phyloP scores from a whole-genome alignment of 2,888 invertebrate genomes.

The Alsophila aescularia region DNA sequence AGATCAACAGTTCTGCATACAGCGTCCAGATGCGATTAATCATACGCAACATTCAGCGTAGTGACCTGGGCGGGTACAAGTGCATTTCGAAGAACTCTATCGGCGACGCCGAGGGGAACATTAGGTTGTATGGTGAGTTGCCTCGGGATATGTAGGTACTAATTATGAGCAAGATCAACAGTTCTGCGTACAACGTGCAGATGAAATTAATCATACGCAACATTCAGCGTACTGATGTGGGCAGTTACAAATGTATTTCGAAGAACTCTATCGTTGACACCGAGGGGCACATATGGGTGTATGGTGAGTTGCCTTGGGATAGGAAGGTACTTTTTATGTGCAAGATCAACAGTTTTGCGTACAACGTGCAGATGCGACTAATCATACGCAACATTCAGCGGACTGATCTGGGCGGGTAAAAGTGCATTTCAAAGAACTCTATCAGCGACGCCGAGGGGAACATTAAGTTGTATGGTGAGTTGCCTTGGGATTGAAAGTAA shows the following conservation, averaged over 20 bases:
- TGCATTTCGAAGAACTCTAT: constrained; percentile 97
- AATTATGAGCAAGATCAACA: constrained; percentile 91
- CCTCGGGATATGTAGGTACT: too few relatives aligned
- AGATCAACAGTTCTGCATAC: constrained; percentile 91
- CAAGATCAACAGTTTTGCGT: constrained; percentile 91
- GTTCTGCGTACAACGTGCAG: constrained; percentile 93
- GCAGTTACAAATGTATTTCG: constrained; percentile 95
- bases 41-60: constrained; percentile 89
- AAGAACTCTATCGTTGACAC: constrained; percentile 97
- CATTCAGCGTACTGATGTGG: constrained; percentile 86
- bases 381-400: constrained; percentile 90
- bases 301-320: constrained; percentile 90
- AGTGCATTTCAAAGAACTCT: constrained; percentile 96
- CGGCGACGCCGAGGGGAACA: constrained; percentile 95
- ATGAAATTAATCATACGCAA: constrained; percentile 91
- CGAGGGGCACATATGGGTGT: constrained; percentile 94
- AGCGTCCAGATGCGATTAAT: constrained; percentile 93
- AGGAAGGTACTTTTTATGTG: too few relatives aligned
- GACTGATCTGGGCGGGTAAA: constrained; percentile 93
- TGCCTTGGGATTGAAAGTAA: too few relatives aligned
- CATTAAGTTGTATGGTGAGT: constrained; percentile 94
- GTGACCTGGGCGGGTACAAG: constrained; percentile 94
- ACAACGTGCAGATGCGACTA: constrained; percentile 93
- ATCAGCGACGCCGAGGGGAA: constrained; percentile 96
- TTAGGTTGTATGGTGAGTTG: constrained; percentile 93